These are phyloP conservation scores for Tylochromis polylepis DNA, from an alignment of 2,113 vertebrate species.

Conservation along the genomic window DNA sequence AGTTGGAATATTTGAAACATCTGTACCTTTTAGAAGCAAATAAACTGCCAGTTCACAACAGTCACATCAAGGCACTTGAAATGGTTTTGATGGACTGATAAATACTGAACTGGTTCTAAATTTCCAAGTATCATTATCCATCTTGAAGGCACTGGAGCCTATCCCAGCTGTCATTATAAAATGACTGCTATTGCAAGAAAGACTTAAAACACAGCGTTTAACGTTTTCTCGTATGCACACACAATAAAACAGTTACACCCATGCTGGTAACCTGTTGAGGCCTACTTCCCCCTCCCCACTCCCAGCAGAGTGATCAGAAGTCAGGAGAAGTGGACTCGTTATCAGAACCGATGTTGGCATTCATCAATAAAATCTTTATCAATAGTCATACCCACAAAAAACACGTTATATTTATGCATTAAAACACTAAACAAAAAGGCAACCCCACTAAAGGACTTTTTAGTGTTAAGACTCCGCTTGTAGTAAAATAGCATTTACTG, in stretches of 20 bases:
- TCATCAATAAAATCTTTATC: neutral
- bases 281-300: neutral
- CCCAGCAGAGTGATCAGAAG: neutral
- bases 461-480: neutral
- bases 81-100: neutral
- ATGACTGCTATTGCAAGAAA: neutral
- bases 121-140: neutral
- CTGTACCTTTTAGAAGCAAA: neutral
- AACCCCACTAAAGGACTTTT: neutral
- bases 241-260: neutral
- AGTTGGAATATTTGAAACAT: neutral
- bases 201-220: neutral
- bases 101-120: neutral
- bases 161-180: neutral
- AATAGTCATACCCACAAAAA: neutral
- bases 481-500: neutral
- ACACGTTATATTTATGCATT: neutral
- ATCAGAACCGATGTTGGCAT: neutral
- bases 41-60: neutral
- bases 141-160: neutral
- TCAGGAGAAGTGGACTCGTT: neutral
- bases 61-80: neutral
- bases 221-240: neutral
- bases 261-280: neutral
- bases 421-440: neutral